These are phyloP conservation scores for Apostichopus leukothele DNA, from an alignment of 53 echinoderm and acorn worm species.

Conservation along the genomic window DNA sequence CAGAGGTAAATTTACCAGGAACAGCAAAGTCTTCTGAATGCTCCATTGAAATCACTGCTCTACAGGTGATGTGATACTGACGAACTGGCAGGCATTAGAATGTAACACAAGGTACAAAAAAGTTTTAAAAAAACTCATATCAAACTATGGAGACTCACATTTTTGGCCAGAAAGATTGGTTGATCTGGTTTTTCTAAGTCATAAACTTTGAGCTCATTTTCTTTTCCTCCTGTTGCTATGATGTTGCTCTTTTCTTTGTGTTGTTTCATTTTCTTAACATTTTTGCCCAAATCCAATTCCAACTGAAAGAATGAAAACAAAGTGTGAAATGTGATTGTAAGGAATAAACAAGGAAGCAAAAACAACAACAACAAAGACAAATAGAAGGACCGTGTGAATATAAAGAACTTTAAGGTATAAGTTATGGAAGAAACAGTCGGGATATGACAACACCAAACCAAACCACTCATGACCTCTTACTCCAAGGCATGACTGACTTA, in stretches of 20 bases:
- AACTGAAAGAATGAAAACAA: slow-evolving; percentile 47
- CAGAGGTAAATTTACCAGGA: no score
- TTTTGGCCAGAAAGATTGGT: slow-evolving; percentile 87
- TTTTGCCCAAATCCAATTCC: slow-evolving; percentile 74
- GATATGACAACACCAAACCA: no score
- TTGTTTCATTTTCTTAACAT: slow-evolving; percentile 77
- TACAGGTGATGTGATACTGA: no score
- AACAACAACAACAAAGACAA: not conserved
- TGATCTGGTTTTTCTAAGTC: slow-evolving; percentile 68
- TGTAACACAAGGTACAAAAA: no score
- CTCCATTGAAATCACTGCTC: no score
- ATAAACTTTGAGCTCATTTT: slow-evolving; percentile 92
- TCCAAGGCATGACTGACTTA: no score
- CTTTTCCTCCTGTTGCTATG: slow-evolving; percentile 95
- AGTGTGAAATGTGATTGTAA: not conserved
- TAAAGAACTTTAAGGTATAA: no score
- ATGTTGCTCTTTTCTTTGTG: slow-evolving; percentile 62
- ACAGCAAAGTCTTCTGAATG: no score
- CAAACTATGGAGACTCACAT: slow-evolving; percentile 61
- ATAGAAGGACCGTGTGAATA: not conserved
- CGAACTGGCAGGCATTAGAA: no score
- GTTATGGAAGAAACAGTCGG: no score
- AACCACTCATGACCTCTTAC: no score
- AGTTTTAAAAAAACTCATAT: no score
- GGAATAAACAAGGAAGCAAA: not conserved